A percentile compares a stretch with the other conserved stretches of the same genome.
phyloP scores from a whole-genome alignment of 2,888 invertebrate species.

The Bugula neritina region DNA sequence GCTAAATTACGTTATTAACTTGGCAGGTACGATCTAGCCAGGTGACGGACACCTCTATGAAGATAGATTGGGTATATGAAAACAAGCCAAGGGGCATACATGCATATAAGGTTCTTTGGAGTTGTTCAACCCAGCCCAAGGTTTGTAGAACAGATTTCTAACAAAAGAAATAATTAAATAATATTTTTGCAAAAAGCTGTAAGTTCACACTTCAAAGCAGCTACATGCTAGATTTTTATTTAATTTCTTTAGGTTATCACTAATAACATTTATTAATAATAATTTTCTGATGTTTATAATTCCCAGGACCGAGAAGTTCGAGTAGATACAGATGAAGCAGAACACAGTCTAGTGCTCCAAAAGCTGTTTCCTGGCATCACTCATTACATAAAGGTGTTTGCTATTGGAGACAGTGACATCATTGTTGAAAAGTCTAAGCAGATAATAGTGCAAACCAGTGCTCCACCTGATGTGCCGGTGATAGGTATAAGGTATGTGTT shows the following conservation, averaged over 20 bases:
- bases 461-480: conserved; percentile 50
- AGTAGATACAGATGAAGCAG: conserved; percentile 38
- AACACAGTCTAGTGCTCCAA: conserved; percentile 50
- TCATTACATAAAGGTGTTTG: conserved; percentile 46
- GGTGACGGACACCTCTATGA: conserved; percentile 46
- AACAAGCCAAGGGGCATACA: conserved; percentile 41
- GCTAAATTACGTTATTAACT: too few relatives aligned
- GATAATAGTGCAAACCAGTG: conserved; percentile 50
- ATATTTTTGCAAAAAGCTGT: too few relatives aligned
- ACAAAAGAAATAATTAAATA: too few relatives aligned
- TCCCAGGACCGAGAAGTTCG: conserved; percentile 49
- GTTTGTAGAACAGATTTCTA: conserved; percentile 40
- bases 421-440: conserved; percentile 48
- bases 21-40: conserved; percentile 32
- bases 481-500: conserved; percentile 43
- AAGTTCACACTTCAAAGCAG: too few relatives aligned
- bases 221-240: too few relatives aligned
- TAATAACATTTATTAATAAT: too few relatives aligned
- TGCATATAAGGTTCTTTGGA: conserved; percentile 50
- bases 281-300: too few relatives aligned
- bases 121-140: conserved; percentile 50
- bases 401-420: conserved; percentile 40
- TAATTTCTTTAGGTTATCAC: too few relatives aligned
- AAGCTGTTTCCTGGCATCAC: conserved; percentile 52
- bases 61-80: conserved; percentile 49